Conservation (phyloP, 2,888 invertebrate species). For the Sarcophaga variegata region DNA sequence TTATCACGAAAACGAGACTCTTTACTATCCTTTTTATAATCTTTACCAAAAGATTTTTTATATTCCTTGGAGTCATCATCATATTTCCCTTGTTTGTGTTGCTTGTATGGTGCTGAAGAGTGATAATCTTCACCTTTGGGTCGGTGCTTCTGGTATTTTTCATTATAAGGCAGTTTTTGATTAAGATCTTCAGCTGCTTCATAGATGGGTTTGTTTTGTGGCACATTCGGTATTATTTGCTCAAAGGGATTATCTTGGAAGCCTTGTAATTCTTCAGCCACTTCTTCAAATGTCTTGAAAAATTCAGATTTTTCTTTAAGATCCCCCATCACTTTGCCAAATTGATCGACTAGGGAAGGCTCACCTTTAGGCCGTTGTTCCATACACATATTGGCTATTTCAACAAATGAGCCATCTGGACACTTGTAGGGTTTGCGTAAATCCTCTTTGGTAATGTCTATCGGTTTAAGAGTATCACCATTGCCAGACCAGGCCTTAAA, state of each 20-base stretch:
- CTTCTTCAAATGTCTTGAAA: constrained; percentile 73
- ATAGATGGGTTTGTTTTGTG: constrained; percentile 55
- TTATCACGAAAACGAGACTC: constrained; percentile 37
- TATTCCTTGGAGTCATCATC: constrained; percentile 25
- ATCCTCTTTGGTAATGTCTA: constrained; percentile 74
- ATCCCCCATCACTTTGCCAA: constrained; percentile 73
- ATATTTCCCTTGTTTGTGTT: constrained; percentile 18
- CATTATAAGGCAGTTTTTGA: not conserved
- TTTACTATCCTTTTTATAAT: constrained; percentile 20
- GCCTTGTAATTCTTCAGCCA: constrained; percentile 71
- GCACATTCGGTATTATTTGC: not conserved
- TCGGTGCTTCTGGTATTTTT: constrained; percentile 12
- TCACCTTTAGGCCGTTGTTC: constrained; percentile 67
- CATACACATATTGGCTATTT: constrained; percentile 77
- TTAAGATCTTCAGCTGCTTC: constrained; percentile 17
- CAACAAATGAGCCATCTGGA: constrained; percentile 74
- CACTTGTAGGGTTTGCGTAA: constrained; percentile 76
- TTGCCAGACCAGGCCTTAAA: constrained; percentile 77
- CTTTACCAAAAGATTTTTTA: constrained; percentile 7
- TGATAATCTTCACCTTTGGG: not conserved
- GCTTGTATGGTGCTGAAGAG: not conserved
- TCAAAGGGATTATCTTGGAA: constrained; percentile 60
- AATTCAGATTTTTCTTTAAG: constrained; percentile 73
- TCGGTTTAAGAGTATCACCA: constrained; percentile 72
- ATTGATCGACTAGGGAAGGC: constrained; percentile 71